phyloP scores from a whole-genome alignment of 2,888 invertebrate species.

The Morpho achilles region DNA sequence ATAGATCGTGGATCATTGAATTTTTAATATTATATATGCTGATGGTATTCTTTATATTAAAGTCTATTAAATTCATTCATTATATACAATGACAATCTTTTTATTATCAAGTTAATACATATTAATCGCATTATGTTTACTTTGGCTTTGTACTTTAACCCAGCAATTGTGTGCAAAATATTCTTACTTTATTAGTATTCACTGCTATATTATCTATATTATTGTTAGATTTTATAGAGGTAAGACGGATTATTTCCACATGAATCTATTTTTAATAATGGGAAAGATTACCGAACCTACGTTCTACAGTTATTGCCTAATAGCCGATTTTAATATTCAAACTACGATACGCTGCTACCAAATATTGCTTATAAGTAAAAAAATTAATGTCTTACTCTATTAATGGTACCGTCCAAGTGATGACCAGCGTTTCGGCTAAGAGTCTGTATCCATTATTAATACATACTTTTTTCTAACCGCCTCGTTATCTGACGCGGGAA shows the following conservation, averaged over 20 bases:
- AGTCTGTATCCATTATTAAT: constrained; percentile 71
- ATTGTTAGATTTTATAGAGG: neutral
- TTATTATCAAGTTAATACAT: neutral
- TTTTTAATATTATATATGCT: no score
- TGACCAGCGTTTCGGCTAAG: constrained; percentile 49
- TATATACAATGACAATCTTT: no score
- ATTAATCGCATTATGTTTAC: neutral
- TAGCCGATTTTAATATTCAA: no score
- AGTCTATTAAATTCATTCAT: no score
- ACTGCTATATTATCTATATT: neutral
- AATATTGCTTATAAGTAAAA: constrained; percentile 3
- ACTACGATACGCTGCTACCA: neutral
- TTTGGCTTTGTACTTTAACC: neutral
- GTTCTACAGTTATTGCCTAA: no score
- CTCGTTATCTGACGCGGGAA: constrained; percentile 67
- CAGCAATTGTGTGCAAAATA: constrained; percentile 4
- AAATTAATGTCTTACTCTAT: constrained; percentile 7
- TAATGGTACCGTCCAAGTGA: constrained; percentile 30
- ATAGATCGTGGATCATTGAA: no score
- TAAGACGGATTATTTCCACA: no score
- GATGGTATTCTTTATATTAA: no score
- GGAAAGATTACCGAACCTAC: no score
- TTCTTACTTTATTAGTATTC: neutral
- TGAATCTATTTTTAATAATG: no score
- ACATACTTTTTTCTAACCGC: constrained; percentile 59